Conservation (phyloP, 2,113 vertebrate species). For the Carassius gibelio region DNA sequence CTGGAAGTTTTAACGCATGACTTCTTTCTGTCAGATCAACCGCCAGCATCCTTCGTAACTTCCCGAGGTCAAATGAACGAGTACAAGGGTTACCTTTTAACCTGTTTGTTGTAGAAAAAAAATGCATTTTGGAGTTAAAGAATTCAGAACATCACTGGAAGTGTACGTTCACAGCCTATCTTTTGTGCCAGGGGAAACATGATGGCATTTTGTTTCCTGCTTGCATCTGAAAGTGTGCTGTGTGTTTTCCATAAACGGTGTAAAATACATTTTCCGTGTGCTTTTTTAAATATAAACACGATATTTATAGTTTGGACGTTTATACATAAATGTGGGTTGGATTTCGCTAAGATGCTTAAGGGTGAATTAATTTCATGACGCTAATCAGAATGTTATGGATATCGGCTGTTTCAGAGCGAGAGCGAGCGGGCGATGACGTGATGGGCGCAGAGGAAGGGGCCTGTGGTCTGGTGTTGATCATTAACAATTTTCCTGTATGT, state of each 20-base stretch:
- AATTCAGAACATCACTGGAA: background rate
- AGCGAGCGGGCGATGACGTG: slow-evolving; percentile 18
- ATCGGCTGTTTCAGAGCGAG: slow-evolving; percentile 12
- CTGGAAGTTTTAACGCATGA: slow-evolving; percentile 30
- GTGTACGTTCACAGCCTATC: background rate
- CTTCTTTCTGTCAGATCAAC: slow-evolving; percentile 38
- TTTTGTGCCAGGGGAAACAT: background rate
- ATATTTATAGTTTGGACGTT: background rate
- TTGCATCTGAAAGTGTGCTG: background rate
- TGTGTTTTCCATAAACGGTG: background rate
- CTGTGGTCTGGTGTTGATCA: slow-evolving; percentile 57
- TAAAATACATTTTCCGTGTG: background rate
- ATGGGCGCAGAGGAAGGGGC: slow-evolving; percentile 24
- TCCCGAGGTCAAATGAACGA: slow-evolving; percentile 46
- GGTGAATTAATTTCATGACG: slow-evolving; percentile 17
- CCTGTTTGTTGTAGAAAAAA: background rate
- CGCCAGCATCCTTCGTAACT: slow-evolving; percentile 27
- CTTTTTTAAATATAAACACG: slow-evolving; percentile 12
- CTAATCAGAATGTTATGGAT: slow-evolving; percentile 17
- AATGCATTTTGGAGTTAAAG: background rate
- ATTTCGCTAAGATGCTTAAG: slow-evolving; percentile 30
- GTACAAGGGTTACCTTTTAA: slow-evolving; percentile 13
- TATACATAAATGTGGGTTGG: slow-evolving; percentile 6
- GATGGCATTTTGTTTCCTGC: background rate
- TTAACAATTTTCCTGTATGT: slow-evolving; percentile 55